Evolutionary conservation across 2,797 vertebrate genomes (phyloP), one percentile per base, ranked within the genome.

Genomic region (Botia almorhae): DNA sequence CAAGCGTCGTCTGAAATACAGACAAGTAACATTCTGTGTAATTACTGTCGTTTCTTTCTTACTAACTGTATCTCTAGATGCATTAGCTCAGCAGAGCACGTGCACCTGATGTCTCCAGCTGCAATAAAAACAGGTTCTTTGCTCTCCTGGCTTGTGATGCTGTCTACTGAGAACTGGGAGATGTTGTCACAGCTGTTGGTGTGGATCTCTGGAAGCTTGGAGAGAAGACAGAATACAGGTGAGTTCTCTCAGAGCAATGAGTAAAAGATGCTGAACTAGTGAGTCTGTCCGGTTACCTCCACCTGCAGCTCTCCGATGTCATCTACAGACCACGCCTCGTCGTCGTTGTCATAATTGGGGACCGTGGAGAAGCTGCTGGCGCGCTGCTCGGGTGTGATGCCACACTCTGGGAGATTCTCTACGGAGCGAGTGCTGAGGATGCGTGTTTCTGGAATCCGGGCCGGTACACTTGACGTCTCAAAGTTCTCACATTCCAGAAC

Each of bases 141-240:
- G 94, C 95, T 98, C 90, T 99, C 97, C 89, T 98, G 95, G 84
- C 97, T 99, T 80, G 96, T 98, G 93, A 98, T 98, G 88, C 96
- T 98, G 92, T 99, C 97, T 87, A 99, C 97, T 0, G 97, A 99
- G 84, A 99, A 99, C 94, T 99, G 97, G 55, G 96, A 98, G 91
- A 99, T 98, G 94, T 98, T 99, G 87, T 99, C 97, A 43, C 97
- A 97, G 92, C 97, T 99, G 94, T 94, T 98, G 87, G 96, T 94
- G 90, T 98, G 96, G 0, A 96, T 82, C 85, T 98, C 97, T 0
- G 97, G 96, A 23, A 98, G 94, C 97, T 98, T 90, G 74, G 74
- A 2, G 5, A 71, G 17, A 12, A 81, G 29, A 72, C 12, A 43
- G 53, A 17, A 50, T 1, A 81, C 26, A 69, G 8, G 17, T 78